Conservation (phyloP, 2,113 vertebrate genomes). For the Pseudonaja textilis region DNA sequence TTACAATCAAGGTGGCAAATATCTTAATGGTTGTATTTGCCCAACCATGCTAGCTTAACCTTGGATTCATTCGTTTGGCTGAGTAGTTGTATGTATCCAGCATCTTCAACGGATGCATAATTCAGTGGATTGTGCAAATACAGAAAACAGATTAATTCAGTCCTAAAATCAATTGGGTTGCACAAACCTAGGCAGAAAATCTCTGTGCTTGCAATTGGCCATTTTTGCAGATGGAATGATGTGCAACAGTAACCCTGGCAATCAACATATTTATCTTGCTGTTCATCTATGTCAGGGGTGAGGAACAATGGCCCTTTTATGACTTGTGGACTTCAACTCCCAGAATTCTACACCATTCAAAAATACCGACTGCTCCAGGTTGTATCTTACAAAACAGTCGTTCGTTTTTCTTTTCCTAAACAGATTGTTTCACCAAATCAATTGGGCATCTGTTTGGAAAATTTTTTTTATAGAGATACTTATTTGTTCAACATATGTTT, state of each 20-base stretch:
- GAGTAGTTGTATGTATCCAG: too few species aligned
- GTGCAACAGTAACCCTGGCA: too few species aligned
- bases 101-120: too few species aligned
- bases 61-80: background rate
- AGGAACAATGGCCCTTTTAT: too few species aligned
- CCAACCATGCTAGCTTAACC: background rate
- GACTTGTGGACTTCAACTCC: too few species aligned
- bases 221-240: background rate
- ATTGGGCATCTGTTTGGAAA: constrained; percentile 4
- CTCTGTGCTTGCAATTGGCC: background rate
- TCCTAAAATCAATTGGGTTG: background rate
- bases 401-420: background rate
- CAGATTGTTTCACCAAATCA: constrained; percentile 4
- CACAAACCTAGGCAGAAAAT: background rate
- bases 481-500: constrained; percentile 21
- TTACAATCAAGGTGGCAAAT: background rate
- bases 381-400: background rate
- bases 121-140: background rate
- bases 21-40: background rate
- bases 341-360: background rate
- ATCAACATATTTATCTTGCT: background rate
- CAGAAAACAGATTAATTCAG: background rate
- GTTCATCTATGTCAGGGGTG: too few species aligned
- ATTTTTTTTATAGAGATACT: constrained; percentile 9
- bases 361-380: background rate